Percentiles rank a stretch among this genome's conserved stretches.
Conservation (phyloP, 2,888 invertebrate genomes). For the Anarsia innoxiella region DNA sequence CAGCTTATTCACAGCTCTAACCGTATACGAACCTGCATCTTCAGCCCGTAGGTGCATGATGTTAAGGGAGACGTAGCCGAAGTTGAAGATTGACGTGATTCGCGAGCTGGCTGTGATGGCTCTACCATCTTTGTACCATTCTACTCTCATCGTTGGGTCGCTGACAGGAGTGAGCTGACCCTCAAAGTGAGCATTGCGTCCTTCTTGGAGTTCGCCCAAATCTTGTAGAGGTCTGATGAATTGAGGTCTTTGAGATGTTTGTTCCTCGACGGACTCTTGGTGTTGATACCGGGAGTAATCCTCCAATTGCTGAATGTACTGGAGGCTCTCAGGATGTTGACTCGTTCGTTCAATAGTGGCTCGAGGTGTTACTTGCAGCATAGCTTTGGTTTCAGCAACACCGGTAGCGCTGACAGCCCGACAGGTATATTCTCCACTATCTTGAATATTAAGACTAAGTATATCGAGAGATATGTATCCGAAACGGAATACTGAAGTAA, state of each 20-base stretch:
- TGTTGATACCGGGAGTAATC: conserved; percentile 92
- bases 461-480: conserved; percentile 97
- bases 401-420: conserved; percentile 91
- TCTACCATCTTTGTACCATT: conserved; percentile 96
- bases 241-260: conserved; percentile 85
- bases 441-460: conserved; percentile 88
- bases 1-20: conserved; percentile 91
- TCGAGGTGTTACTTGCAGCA: conserved; percentile 86
- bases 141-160: conserved; percentile 94
- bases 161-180: conserved; percentile 94
- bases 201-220: conserved; percentile 90
- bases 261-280: conserved; percentile 89
- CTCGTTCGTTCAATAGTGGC: conserved; percentile 90
- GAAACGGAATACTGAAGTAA: conserved; percentile 96
- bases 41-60: conserved; percentile 98
- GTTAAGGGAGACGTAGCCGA: conserved; percentile 98
- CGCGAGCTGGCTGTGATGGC: conserved; percentile 97
- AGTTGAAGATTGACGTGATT: conserved; percentile 98
- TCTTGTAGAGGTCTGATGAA: conserved; percentile 92
- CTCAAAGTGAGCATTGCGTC: conserved; percentile 94
- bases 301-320: conserved; percentile 92
- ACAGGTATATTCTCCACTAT: conserved; percentile 93
- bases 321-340: conserved; percentile 93
- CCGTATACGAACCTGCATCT: conserved; percentile 96
- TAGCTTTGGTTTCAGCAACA: conserved; percentile 88